These are phyloP conservation scores for Himantopus leucocephalus DNA, from an alignment of 2,113 vertebrate genomes.

Conservation along the genomic window DNA sequence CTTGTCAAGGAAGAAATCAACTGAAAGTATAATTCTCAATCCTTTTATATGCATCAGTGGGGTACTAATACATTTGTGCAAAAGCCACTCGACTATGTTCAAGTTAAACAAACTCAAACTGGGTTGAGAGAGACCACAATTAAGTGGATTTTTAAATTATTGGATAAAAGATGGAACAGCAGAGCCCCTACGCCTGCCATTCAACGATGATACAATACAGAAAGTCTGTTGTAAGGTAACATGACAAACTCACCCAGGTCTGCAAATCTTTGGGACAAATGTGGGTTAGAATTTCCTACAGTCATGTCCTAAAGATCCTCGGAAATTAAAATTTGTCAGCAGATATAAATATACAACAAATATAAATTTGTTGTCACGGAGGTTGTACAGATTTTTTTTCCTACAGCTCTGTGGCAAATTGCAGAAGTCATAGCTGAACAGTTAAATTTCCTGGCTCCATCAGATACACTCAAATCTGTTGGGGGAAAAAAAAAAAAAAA, in stretches of 20 bases:
- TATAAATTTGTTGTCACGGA: not conserved
- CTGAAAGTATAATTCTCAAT: conserved; percentile 37
- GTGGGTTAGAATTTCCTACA: not conserved
- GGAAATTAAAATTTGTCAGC: not conserved
- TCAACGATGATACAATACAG: not conserved
- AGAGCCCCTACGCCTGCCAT: not conserved
- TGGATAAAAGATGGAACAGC: not conserved
- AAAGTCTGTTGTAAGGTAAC: not conserved
- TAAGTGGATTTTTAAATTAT: not conserved
- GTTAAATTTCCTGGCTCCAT: not conserved
- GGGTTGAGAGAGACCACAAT: not conserved
- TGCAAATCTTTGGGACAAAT: not conserved
- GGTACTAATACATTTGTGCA: conserved; percentile 42
- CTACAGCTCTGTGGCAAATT: not conserved
- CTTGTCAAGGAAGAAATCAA: conserved; percentile 55
- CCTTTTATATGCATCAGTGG: conserved; percentile 13
- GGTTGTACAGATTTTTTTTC: not conserved
- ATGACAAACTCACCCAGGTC: not conserved
- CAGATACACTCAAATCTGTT: not conserved
- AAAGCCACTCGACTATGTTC: conserved; percentile 41
- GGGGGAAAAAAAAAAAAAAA: not conserved
- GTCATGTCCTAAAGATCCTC: not conserved
- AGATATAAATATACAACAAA: not conserved
- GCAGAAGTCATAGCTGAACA: not conserved
- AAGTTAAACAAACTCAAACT: conserved; percentile 1